Conservation (phyloP, 2,888 invertebrate species). For the Dione vanillae region DNA sequence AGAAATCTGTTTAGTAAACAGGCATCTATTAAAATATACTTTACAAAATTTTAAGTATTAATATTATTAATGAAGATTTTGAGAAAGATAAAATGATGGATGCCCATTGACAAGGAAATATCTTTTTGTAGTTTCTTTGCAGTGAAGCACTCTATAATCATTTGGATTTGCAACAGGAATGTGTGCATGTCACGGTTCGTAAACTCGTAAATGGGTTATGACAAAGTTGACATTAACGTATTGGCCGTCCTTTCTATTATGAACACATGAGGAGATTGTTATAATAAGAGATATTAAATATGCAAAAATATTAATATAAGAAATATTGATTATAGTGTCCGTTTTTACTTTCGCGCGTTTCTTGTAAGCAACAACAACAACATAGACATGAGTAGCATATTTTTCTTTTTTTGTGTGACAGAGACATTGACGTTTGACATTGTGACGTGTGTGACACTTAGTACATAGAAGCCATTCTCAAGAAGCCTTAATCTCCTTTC, state of each 20-base stretch:
- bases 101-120: constrained; percentile 24
- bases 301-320: neutral
- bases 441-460: too few relatives aligned
- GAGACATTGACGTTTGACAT: too few relatives aligned
- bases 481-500: too few relatives aligned
- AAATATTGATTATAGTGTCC: neutral
- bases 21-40: neutral
- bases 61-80: constrained; percentile 17
- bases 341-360: neutral
- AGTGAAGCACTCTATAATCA: constrained; percentile 29
- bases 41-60: too few relatives aligned
- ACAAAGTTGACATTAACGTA: constrained; percentile 50
- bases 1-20: constrained; percentile 13
- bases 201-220: constrained; percentile 58
- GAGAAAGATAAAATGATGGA: constrained; percentile 23
- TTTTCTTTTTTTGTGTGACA: too few relatives aligned
- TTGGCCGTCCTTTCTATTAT: constrained; percentile 44
- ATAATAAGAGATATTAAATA: constrained; percentile 21
- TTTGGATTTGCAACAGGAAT: constrained; percentile 50
- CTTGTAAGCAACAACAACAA: neutral
- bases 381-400: too few relatives aligned
- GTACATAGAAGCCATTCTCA: too few relatives aligned
- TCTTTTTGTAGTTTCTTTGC: constrained; percentile 30
- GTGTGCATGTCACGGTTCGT: constrained; percentile 59
- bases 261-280: constrained; percentile 20